phyloP scores from a whole-genome alignment of 1,140 invertebrate species.

The Maconellicoccus hirsutus region DNA sequence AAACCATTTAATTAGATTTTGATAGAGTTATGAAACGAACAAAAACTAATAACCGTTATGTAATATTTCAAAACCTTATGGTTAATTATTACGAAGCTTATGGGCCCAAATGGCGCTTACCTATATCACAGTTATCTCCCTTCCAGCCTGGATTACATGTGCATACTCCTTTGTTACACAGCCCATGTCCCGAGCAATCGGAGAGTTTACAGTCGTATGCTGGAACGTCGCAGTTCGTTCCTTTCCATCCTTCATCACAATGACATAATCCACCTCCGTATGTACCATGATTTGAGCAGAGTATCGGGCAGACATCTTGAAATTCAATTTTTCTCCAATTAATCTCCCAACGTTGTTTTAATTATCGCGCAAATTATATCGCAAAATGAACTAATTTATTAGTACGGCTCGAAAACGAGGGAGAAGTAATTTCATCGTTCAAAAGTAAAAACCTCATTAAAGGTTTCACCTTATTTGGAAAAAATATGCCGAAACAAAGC shows the following conservation, averaged over 20 bases:
- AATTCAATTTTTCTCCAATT: slow-evolving; percentile 26
- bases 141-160: slow-evolving; percentile 83
- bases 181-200: slow-evolving; percentile 82
- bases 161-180: slow-evolving; percentile 78
- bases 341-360: too few relatives aligned
- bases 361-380: too few relatives aligned
- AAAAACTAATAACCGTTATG: neutral
- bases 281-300: slow-evolving; percentile 91
- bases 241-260: slow-evolving; percentile 95
- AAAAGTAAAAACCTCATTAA: too few relatives aligned
- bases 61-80: too few relatives aligned
- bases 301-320: slow-evolving; percentile 85
- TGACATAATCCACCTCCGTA: slow-evolving; percentile 91
- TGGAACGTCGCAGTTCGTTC: slow-evolving; percentile 86
- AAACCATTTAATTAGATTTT: neutral
- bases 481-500: too few relatives aligned
- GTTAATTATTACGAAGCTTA: too few relatives aligned
- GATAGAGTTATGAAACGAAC: neutral
- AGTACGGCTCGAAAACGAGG: too few relatives aligned
- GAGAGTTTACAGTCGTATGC: slow-evolving; percentile 81
- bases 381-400: too few relatives aligned
- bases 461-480: too few relatives aligned
- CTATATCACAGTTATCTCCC: slow-evolving; percentile 68
- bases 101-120: slow-evolving; percentile 42
- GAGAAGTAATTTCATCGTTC: too few relatives aligned